Conservation (phyloP, 2,113 vertebrate genomes). For the Caranx melampygus region DNA sequence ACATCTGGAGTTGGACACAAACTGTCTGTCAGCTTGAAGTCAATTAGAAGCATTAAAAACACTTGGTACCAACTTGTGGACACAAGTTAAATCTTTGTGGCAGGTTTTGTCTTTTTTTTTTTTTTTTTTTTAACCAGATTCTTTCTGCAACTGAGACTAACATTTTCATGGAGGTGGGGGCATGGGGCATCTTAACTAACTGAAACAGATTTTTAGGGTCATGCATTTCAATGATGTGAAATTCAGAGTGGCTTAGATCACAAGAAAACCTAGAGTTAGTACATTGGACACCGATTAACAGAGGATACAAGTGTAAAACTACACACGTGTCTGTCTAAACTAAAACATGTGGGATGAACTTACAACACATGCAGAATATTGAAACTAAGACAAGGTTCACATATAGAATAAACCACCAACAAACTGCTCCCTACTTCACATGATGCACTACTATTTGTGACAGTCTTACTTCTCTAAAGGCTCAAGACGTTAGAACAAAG, state of each 20-base stretch:
- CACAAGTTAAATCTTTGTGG: neutral
- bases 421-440: neutral
- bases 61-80: neutral
- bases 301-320: neutral
- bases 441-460: slow-evolving; percentile 5
- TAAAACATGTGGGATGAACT: slow-evolving; percentile 1
- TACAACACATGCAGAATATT: slow-evolving; percentile 4
- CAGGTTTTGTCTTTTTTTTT: neutral
- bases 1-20: neutral
- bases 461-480: slow-evolving; percentile 11
- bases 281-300: neutral
- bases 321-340: neutral
- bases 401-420: slow-evolving; percentile 13
- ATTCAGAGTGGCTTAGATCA: neutral
- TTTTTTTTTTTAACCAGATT: neutral
- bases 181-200: neutral
- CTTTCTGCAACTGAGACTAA: neutral
- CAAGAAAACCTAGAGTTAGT: neutral
- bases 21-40: neutral
- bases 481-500: slow-evolving; percentile 14
- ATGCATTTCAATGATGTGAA: neutral
- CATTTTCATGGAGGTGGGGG: no score
- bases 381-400: slow-evolving; percentile 28
- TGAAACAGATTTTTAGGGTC: neutral
- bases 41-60: neutral